Percentiles rank a stretch among this genome's conserved stretches.
These are phyloP conservation scores for Deroptyus accipitrinus DNA, from an alignment of 2,113 vertebrate genomes.

Conservation along the genomic window DNA sequence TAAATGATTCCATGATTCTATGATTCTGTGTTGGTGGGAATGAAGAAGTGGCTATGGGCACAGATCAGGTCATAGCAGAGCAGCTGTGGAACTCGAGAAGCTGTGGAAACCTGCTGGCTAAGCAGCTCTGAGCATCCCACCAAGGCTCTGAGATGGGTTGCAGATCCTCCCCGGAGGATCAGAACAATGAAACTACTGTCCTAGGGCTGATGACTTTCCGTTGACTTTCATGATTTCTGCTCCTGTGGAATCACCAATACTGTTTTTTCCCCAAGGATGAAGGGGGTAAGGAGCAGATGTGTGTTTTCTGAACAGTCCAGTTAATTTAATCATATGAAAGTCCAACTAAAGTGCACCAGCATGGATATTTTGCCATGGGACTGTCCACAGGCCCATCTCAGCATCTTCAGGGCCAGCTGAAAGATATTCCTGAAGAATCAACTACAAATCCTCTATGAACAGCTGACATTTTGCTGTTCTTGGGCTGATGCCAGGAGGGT, in stretches of 20 bases:
- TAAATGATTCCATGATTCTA: neutral
- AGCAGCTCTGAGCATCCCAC: neutral
- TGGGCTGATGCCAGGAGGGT: neutral
- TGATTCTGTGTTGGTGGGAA: neutral
- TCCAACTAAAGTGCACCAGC: neutral
- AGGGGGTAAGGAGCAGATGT: neutral
- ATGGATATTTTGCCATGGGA: neutral
- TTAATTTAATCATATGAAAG: neutral
- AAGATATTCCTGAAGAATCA: fast-evolving
- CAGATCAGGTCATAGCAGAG: neutral
- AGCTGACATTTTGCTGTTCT: neutral
- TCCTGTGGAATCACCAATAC: neutral
- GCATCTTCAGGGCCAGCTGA: neutral
- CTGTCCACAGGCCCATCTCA: neutral
- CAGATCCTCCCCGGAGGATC: neutral
- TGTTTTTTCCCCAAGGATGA: neutral
- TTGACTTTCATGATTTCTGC: neutral
- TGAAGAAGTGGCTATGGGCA: neutral
- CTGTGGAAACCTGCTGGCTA: neutral
- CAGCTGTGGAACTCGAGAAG: neutral
- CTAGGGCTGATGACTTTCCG: neutral
- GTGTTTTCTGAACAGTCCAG: neutral
- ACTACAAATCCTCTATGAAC: neutral
- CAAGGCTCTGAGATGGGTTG: neutral
- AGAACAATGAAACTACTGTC: neutral